Percentiles rank a stretch among this genome's conserved stretches.
phyloP scores from a whole-genome alignment of 2,888 invertebrate genomes.

The Steinernema carpocapsae region DNA sequence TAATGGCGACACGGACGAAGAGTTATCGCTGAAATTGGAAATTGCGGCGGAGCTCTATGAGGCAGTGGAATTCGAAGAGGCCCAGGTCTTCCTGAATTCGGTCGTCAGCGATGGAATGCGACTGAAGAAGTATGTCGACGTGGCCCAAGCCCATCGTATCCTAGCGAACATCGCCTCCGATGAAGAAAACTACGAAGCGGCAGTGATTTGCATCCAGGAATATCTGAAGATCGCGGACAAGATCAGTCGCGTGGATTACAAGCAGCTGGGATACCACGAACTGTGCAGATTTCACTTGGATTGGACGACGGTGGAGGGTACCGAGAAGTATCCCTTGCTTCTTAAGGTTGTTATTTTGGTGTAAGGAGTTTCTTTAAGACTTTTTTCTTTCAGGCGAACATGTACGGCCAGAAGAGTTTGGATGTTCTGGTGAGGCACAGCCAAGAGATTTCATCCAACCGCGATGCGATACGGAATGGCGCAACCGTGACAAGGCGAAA shows the following conservation, averaged over 20 bases:
- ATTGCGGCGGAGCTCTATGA: background rate
- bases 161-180: background rate
- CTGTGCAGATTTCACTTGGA: background rate
- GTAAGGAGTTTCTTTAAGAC: background rate
- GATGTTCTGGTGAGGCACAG: background rate
- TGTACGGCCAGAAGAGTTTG: background rate
- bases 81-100: background rate
- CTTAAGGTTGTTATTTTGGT: background rate
- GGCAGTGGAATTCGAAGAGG: background rate
- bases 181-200: background rate
- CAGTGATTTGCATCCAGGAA: background rate
- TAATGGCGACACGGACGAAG: background rate
- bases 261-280: background rate
- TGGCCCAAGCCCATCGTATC: background rate
- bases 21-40: background rate
- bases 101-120: background rate
- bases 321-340: background rate
- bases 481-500: background rate
- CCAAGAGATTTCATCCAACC: background rate
- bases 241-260: background rate
- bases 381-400: background rate
- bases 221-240: constrained; percentile 1
- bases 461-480: background rate
- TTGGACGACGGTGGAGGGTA: background rate
- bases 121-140: background rate